These are phyloP conservation scores for Actias luna DNA, from an alignment of 2,888 invertebrate genomes.

Conservation along the genomic window DNA sequence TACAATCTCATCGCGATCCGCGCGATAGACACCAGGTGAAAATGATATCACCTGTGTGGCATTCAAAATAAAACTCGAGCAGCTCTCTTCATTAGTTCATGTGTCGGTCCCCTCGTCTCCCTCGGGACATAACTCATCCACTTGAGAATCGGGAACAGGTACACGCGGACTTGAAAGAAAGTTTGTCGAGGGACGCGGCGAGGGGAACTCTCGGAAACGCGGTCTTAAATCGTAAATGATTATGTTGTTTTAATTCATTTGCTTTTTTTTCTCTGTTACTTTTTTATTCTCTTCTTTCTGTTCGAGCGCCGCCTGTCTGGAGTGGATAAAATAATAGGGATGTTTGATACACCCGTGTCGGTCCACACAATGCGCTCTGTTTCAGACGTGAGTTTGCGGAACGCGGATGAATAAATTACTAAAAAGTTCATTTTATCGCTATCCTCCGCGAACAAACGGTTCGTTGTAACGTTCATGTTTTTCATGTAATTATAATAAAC, in stretches of 20 bases:
- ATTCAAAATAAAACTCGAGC: slow-evolving; percentile 70
- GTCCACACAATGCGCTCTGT: slow-evolving; percentile 38
- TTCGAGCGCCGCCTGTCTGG: slow-evolving; percentile 76
- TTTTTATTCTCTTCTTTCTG: slow-evolving; percentile 67
- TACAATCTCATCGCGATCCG: neutral
- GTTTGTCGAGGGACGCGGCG: slow-evolving; percentile 64
- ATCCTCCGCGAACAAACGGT: slow-evolving; percentile 35
- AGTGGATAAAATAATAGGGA: slow-evolving; percentile 60
- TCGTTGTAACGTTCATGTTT: slow-evolving; percentile 27
- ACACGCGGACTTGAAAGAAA: slow-evolving; percentile 78
- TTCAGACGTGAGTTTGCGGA: slow-evolving; percentile 38
- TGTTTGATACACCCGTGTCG: slow-evolving; percentile 42
- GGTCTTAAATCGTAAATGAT: slow-evolving; percentile 77
- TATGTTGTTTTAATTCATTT: slow-evolving; percentile 81
- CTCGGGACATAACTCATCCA: slow-evolving; percentile 79
- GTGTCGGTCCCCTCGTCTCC: slow-evolving; percentile 67
- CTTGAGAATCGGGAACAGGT: slow-evolving; percentile 78
- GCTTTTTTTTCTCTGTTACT: slow-evolving; percentile 71
- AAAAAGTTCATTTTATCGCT: slow-evolving; percentile 46
- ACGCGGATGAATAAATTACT: slow-evolving; percentile 52
- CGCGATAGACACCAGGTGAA: slow-evolving; percentile 53
- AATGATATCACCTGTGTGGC: slow-evolving; percentile 59
- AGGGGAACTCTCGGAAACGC: slow-evolving; percentile 54
- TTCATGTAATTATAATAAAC: slow-evolving; percentile 31
- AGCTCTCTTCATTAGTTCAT: slow-evolving; percentile 68